phyloP scores from a whole-genome alignment of 2,113 vertebrate species.

The Helogale parvula region DNA sequence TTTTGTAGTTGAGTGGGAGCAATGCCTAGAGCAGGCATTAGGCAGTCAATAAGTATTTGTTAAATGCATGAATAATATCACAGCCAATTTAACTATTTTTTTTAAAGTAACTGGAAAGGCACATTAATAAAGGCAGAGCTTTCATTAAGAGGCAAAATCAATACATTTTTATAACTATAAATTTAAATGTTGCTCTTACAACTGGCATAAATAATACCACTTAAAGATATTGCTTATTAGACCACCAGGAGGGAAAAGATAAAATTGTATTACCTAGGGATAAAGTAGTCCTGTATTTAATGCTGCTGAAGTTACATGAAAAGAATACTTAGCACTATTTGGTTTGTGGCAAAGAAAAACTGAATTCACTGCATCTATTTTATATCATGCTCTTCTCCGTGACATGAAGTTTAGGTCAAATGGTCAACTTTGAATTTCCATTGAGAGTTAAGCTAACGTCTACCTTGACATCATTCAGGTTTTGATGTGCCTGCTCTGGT shows the following conservation, averaged over 20 bases:
- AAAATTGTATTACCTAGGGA: background rate
- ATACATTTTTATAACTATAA: constrained; percentile 1
- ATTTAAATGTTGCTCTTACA: constrained; percentile 2
- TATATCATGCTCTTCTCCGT: background rate
- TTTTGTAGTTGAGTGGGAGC: background rate
- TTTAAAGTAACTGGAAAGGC: background rate
- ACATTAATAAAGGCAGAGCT: constrained; percentile 25
- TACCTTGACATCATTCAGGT: background rate
- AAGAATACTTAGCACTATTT: background rate
- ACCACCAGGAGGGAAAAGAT: background rate
- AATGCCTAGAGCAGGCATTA: background rate
- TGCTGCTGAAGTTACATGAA: background rate
- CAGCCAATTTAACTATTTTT: background rate
- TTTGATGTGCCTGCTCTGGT: background rate
- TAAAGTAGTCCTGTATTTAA: background rate
- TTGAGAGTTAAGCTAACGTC: background rate
- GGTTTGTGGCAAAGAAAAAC: constrained; percentile 26
- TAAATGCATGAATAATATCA: background rate
- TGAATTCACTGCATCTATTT: constrained; percentile 8
- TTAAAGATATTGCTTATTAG: constrained; percentile 3
- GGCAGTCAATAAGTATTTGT: background rate
- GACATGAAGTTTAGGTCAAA: constrained; percentile 35
- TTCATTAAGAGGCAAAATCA: background rate
- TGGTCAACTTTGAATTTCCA: background rate
- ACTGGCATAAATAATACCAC: background rate